Percentiles rank a stretch among this genome's conserved stretches.
phyloP scores from a whole-genome alignment of 35 echinoderm and acorn worm genomes.

The Acanthaster planci region DNA sequence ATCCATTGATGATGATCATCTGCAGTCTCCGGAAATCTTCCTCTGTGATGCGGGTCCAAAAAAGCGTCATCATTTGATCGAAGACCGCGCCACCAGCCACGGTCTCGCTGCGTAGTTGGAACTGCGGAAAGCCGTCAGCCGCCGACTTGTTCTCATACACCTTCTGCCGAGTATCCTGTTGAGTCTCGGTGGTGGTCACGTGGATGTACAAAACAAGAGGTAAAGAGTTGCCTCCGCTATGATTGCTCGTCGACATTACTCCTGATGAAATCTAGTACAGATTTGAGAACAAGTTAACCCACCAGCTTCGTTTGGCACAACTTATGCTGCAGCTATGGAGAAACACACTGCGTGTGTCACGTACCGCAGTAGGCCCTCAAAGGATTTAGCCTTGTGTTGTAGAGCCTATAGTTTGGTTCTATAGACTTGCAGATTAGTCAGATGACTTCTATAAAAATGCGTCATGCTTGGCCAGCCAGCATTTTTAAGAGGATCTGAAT shows the following conservation, averaged over 20 bases:
- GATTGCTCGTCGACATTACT: not conserved
- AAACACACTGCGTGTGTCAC: too few relatives aligned
- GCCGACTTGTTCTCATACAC: slow-evolving; percentile 39
- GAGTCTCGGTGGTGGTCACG: slow-evolving; percentile 26
- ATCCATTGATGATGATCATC: slow-evolving; percentile 52
- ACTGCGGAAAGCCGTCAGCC: slow-evolving; percentile 18
- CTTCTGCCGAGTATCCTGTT: slow-evolving; percentile 48
- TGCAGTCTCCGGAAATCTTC: slow-evolving; percentile 40
- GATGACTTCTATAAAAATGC: too few relatives aligned
- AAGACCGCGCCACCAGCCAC: slow-evolving; percentile 26
- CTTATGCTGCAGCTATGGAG: too few relatives aligned
- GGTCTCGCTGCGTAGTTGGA: slow-evolving; percentile 32
- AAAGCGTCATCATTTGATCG: slow-evolving; percentile 50
- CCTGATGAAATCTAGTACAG: not conserved
- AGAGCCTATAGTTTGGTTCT: too few relatives aligned
- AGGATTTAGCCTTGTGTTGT: too few relatives aligned
- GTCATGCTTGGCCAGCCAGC: too few relatives aligned
- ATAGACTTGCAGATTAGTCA: too few relatives aligned
- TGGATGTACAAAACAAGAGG: slow-evolving; percentile 41
- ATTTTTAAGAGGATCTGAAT: too few relatives aligned
- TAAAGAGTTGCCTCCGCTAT: not conserved
- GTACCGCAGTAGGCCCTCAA: too few relatives aligned
- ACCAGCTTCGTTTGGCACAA: too few relatives aligned
- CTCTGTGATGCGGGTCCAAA: slow-evolving; percentile 21
- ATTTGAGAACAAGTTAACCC: too few relatives aligned